Percentiles rank a stretch among this genome's conserved stretches.
These are phyloP conservation scores for Oasisia sp. DNA, from an alignment of 2,888 invertebrate genomes.

Conservation along the genomic window DNA sequence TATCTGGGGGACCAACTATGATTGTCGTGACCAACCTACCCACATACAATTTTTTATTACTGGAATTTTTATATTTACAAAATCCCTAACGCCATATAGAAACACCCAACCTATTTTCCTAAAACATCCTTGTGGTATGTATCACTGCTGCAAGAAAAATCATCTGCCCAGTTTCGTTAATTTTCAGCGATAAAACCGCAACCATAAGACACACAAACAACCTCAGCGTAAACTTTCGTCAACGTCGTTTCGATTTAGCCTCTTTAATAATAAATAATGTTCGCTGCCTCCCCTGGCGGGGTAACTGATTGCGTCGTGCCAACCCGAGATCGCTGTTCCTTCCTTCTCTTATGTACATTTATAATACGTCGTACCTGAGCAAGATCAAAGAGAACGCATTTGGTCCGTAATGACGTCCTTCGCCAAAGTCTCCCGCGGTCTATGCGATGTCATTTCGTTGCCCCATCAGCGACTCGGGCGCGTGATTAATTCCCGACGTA, in stretches of 20 bases:
- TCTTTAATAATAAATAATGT: neutral
- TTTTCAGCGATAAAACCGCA: neutral
- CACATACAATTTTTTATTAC: too few relatives aligned
- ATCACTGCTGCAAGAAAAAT: too few relatives aligned
- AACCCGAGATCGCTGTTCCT: neutral
- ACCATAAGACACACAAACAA: neutral
- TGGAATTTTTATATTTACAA: too few relatives aligned
- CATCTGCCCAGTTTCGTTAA: neutral
- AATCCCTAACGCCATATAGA: too few relatives aligned
- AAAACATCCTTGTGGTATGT: too few relatives aligned
- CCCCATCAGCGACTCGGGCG: neutral
- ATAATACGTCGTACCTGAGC: neutral
- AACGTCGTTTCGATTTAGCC: neutral
- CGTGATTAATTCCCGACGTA: slow-evolving; percentile 7
- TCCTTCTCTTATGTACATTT: neutral
- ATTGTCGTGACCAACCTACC: too few relatives aligned
- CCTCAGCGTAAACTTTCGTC: neutral
- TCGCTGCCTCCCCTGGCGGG: neutral
- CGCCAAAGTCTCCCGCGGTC: neutral
- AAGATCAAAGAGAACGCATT: neutral
- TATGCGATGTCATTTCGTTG: neutral
- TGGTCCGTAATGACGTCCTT: neutral
- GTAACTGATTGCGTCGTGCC: neutral
- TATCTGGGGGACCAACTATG: too few relatives aligned
- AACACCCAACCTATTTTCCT: too few relatives aligned